Conservation (phyloP, 30 jellyfish, hydroid and myxozoan species). For the Mastigias papua region DNA sequence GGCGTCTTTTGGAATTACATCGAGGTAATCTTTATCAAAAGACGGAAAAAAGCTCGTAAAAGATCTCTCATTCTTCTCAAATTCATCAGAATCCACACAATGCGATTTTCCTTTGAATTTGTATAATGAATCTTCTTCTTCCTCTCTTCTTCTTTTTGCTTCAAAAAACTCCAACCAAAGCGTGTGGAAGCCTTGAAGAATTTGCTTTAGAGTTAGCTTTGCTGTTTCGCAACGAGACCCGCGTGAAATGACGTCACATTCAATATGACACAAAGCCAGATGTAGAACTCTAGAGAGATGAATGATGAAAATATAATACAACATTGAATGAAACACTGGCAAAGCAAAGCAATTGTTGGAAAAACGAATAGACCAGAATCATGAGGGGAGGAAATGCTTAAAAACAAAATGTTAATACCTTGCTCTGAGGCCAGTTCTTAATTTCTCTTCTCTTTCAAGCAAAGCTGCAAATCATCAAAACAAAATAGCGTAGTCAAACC, state of each 20-base stretch:
- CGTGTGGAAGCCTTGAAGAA: constrained; percentile 24
- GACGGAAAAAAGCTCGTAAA: constrained; percentile 73
- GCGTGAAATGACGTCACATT: constrained; percentile 22
- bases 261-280: constrained; percentile 31
- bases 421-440: background rate
- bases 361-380: background rate
- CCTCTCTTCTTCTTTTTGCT: constrained; percentile 58
- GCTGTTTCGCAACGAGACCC: constrained; percentile 1
- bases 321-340: background rate
- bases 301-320: background rate
- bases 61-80: constrained; percentile 47
- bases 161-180: constrained; percentile 48
- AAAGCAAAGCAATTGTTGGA: background rate
- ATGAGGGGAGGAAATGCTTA: background rate
- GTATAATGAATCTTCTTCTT: constrained; percentile 66
- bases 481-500: too few species aligned
- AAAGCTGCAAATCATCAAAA: background rate
- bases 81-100: constrained; percentile 76
- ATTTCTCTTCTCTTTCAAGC: background rate
- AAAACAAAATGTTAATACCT: background rate
- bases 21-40: constrained; percentile 64
- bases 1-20: constrained; percentile 69
- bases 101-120: constrained; percentile 69
- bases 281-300: constrained; percentile 40
- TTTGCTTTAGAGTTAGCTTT: background rate